Base-by-base conservation (phyloP, 2,888 invertebrate species). In the Timandra comae region DNA sequence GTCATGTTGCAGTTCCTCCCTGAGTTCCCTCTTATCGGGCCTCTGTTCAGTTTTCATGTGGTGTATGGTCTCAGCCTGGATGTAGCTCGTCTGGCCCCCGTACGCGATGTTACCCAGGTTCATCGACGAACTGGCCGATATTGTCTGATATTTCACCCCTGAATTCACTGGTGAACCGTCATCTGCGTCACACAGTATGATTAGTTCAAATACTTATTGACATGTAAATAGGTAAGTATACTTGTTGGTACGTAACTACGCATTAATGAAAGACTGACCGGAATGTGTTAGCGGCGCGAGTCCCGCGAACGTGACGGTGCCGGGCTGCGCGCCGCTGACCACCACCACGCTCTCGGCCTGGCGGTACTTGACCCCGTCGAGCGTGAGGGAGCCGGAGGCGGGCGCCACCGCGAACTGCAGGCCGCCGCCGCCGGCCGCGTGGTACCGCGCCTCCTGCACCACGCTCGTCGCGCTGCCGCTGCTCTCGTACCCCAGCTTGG, bases 401-500 rank as follows among this genome's bases (percentile, higher is more conserved):
- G 78, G 75, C 3, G 70, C 63, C 43, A 75, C 71, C 2, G 73
- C 74, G 43, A 80, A 78, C 64, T 82, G 85, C 43, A 80, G 67
- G 32, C 67, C 65, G 20, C 62, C 63, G 7, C 55, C 56, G 3
- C 53, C 57, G 3, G 61, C 41, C 12, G 65, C 49, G 53, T 80
- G 80, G 61, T 85, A 81, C 4, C 82, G 63, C 13, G 74, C 65
- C 62, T 81, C 84, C 46, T 81, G 85, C 44, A 78, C 59, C 61
- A 75, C 76, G 32, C 68, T 67, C 21, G 69, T 65, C 10, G 59
- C 41, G 29, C 49, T 60, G 37, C 73, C 68, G 22, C 58, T 45
- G 53, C 82, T 58, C 67, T 88, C 77, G 74, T 88, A 79, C 39
- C 88, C 75, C 68, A 91, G 88, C 85, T 93, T 91, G 43, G 94